Evolutionary conservation across 2,113 vertebrate genomes (phyloP).

Genomic region (Hemiscyllium ocellatum): DNA sequence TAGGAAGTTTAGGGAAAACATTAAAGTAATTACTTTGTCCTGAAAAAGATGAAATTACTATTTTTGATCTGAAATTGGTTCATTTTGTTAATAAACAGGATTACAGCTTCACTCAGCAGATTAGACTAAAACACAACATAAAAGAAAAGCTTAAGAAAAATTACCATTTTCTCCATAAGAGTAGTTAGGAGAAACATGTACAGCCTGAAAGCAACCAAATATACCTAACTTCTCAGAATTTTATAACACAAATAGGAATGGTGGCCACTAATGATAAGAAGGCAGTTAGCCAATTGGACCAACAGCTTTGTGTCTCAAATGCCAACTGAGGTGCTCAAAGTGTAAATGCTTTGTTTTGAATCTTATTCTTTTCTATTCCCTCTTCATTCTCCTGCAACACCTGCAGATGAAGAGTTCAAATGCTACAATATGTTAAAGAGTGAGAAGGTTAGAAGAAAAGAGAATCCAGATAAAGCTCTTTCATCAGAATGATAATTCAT

Average conservation of each 20-base stretch:
- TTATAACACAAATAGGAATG: background rate
- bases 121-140: conserved; percentile 66
- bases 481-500: no score
- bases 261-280: background rate
- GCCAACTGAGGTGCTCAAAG: background rate
- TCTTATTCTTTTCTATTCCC: background rate
- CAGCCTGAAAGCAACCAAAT: conserved; percentile 5
- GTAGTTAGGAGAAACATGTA: background rate
- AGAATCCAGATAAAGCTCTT: background rate
- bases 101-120: conserved; percentile 87
- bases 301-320: background rate
- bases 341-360: background rate
- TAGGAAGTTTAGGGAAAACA: conserved; percentile 69
- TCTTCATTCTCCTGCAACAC: background rate
- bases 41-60: conserved; percentile 82
- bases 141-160: background rate
- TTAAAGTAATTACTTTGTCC: conserved; percentile 76
- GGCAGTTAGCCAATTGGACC: background rate
- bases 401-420: background rate
- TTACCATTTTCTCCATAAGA: background rate
- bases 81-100: conserved; percentile 86
- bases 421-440: background rate
- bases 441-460: background rate
- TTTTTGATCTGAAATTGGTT: conserved; percentile 85
- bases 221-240: background rate